A percentile compares a stretch with the other conserved stretches of the same genome.
phyloP scores from a whole-genome alignment of 1,140 invertebrate genomes.

The Vanessa atalanta region DNA sequence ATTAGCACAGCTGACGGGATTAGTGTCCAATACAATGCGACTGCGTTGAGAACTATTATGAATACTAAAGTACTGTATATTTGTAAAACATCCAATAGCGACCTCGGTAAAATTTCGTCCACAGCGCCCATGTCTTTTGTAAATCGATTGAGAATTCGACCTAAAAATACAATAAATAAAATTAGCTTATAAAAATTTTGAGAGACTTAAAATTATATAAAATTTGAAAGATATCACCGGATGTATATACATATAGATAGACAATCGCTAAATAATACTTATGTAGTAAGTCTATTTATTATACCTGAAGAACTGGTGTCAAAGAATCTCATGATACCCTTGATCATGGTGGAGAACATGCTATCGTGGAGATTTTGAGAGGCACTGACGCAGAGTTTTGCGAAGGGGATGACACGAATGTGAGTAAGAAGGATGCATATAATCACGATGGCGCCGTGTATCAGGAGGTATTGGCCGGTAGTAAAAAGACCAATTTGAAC shows the following conservation, averaged over 20 bases:
- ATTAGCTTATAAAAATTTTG: neutral
- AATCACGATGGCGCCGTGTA: conserved; percentile 57
- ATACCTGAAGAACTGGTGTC: conserved; percentile 89
- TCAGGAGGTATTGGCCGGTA: conserved; percentile 65
- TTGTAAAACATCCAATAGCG: conserved; percentile 89
- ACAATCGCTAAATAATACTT: neutral
- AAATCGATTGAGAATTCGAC: conserved; percentile 88
- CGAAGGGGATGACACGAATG: conserved; percentile 81
- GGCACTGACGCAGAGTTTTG: conserved; percentile 81
- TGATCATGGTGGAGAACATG: conserved; percentile 85
- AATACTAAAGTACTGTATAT: conserved; percentile 82
- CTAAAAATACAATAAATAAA: conserved; percentile 52
- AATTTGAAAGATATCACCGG: no score
- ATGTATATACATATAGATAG: neutral
- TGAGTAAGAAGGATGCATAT: conserved; percentile 56
- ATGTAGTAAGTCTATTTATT: neutral
- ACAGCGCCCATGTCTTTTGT: conserved; percentile 89
- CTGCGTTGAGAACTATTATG: conserved; percentile 84
- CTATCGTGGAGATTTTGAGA: conserved; percentile 83
- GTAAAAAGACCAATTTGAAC: conserved; percentile 67
- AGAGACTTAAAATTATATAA: neutral
- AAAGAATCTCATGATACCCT: conserved; percentile 91
- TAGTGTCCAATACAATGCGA: conserved; percentile 88
- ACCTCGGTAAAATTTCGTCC: conserved; percentile 92
- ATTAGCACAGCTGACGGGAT: conserved; percentile 85